Evolutionary conservation across 2,888 invertebrate species (phyloP).

Genomic region (Drosophila quasianomalipes): DNA sequence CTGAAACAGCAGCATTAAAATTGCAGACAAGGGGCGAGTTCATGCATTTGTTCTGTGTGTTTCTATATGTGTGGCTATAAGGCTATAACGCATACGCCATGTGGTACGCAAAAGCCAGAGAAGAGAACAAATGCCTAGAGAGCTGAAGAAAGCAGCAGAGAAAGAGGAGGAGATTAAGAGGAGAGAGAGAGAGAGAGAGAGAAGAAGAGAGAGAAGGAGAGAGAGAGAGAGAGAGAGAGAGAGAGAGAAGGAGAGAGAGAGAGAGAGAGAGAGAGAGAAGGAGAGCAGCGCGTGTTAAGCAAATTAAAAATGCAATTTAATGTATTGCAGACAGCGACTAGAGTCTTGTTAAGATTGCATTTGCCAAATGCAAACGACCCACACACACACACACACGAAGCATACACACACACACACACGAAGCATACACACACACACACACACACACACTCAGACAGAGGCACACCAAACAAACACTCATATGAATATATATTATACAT

Average conservation of each 20-base stretch:
- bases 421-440: not conserved
- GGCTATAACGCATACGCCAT: constrained; percentile 72
- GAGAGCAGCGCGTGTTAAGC: constrained; percentile 57
- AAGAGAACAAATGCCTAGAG: constrained; percentile 10
- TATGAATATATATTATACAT: constrained; percentile 1
- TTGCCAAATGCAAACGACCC: constrained; percentile 67
- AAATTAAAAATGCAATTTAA: constrained; percentile 80
- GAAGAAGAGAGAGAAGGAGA: not conserved
- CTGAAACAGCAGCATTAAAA: constrained; percentile 58
- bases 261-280: constrained; percentile 1
- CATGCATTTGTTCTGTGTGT: constrained; percentile 41
- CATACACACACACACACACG: constrained; percentile 10
- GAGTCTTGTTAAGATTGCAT: constrained; percentile 69
- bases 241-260: not conserved
- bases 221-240: not conserved
- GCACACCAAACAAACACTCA: not conserved
- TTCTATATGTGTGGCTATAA: constrained; percentile 23
- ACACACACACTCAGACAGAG: constrained; percentile 5
- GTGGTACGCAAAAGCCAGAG: constrained; percentile 48
- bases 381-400: constrained; percentile 23
- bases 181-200: not conserved
- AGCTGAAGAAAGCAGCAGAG: not conserved
- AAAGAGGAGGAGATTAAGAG: not conserved
- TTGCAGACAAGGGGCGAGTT: constrained; percentile 68
- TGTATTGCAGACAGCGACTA: constrained; percentile 62